Base-by-base conservation (phyloP, 2,888 invertebrate genomes). In the Digitonthophagus gazella region DNA sequence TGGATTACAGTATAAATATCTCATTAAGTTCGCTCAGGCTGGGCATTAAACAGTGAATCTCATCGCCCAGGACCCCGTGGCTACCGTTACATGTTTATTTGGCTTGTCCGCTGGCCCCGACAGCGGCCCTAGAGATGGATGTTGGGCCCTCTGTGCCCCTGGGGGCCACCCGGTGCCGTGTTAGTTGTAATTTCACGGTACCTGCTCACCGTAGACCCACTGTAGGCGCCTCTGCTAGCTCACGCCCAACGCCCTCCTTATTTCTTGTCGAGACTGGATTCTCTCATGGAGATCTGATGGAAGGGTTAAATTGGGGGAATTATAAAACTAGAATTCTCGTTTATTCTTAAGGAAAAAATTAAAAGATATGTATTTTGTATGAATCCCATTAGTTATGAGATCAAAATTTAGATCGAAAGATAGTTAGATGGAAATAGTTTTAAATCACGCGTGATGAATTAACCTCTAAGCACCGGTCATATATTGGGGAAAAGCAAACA, bases 101-200 rank as follows among this genome's bases (percentile, higher is more conserved):
- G 74, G 74, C 72, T 73, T 72, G 72, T 72, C 74, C 74, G 71
- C 74, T 66, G 69, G 72, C 73, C 72, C 73, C 71, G 73, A 71
- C 72, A 74, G 73, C 71, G 76, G 74, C 76, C 76, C 74, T 75
- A 69, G 76, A 78, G 78, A 71, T 78, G 76, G 78, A 78, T 78
- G 78, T 77, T 76, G 78, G 77, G 72, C 74, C 74, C 72, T 69
- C 73, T 74, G 72, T 75, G 79, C 79, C 78, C 73, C 74, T 78
- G 79, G 78, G 77, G 75, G 73, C 75, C 74, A 73, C 73, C 72
- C 73, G 61, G 18, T 73, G 74, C 76, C 81, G 75, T 78, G 83
- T 84, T 82, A 79, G 83, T 83, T 61, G 85, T 85, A 86, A 86
- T 85, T 86, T 86, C 85, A 86, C 86, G 86, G 84, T 85, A 84